A percentile compares a stretch with the other conserved stretches of the same genome.
Conservation (phyloP, 92 coral and sea anemone species). For the Paramuricea clavata region DNA sequence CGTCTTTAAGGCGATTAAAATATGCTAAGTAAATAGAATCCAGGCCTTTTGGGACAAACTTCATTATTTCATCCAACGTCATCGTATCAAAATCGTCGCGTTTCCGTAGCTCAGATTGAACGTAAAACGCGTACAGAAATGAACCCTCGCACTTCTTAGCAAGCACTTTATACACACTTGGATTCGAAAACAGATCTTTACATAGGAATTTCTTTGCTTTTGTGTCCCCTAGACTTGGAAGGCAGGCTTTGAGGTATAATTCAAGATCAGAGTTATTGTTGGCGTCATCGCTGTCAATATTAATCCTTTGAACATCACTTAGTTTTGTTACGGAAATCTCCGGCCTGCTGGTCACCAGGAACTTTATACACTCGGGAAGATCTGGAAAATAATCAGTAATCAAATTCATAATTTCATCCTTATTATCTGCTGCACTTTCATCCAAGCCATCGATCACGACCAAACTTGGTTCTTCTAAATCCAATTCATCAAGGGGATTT, state of each 20-base stretch:
- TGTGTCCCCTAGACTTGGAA: background rate
- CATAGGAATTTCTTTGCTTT: too few species aligned
- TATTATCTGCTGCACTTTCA: background rate
- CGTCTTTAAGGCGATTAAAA: conserved; percentile 1
- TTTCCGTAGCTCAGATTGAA: background rate
- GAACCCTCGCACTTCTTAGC: background rate
- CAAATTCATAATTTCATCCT: background rate
- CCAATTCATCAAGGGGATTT: background rate
- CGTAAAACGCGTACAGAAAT: background rate
- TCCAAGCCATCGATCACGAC: conserved; percentile 17
- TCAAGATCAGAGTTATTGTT: conserved; percentile 6
- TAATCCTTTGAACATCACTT: background rate
- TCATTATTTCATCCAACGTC: background rate
- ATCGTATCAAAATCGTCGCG: background rate
- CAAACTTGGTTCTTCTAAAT: background rate
- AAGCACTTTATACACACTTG: background rate
- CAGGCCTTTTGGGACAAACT: background rate
- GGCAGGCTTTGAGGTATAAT: background rate
- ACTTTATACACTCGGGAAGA: background rate
- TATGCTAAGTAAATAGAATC: background rate
- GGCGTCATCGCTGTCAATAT: background rate
- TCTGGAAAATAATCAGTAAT: conserved; percentile 3
- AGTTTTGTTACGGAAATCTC: conserved; percentile 8
- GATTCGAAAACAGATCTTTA: too few species aligned
- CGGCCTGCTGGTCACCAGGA: conserved; percentile 6